Conservation (phyloP, 2,797 vertebrate genomes). For the Enteromius mattozi region DNA sequence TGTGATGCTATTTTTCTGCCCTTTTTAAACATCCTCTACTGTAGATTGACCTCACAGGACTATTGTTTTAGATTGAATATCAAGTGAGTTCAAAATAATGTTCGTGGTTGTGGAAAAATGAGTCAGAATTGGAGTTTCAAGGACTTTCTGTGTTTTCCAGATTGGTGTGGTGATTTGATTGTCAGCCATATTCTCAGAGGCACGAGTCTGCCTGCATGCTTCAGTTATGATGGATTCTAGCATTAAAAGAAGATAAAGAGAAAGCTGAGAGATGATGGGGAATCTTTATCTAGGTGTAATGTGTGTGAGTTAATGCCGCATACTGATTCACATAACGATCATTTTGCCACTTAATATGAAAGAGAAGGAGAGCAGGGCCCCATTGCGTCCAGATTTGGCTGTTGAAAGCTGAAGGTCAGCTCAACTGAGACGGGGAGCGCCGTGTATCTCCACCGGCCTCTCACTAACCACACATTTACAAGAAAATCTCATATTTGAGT, state of each 20-base stretch:
- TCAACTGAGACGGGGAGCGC: constrained; percentile 36
- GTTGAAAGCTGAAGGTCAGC: constrained; percentile 47
- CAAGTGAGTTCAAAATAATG: constrained; percentile 49
- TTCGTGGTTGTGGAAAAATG: constrained; percentile 37
- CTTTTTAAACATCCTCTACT: constrained; percentile 9
- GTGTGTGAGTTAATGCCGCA: constrained; percentile 50
- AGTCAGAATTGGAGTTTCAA: constrained; percentile 50
- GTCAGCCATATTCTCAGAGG: constrained; percentile 34
- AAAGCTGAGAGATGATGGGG: constrained; percentile 20
- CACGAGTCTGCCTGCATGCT: neutral
- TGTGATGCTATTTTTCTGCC: constrained; percentile 5
- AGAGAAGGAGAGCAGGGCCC: constrained; percentile 33
- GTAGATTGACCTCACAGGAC: neutral
- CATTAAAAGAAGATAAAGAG: constrained; percentile 47
- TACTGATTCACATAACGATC: constrained; percentile 39
- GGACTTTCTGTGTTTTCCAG: constrained; percentile 43
- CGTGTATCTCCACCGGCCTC: constrained; percentile 34
- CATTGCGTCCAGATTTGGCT: constrained; percentile 41
- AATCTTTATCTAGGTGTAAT: constrained; percentile 51
- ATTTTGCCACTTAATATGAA: constrained; percentile 39
- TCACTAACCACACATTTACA: constrained; percentile 50
- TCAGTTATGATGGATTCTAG: constrained; percentile 20
- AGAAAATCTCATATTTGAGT: constrained; percentile 12
- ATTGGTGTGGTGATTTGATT: constrained; percentile 20
- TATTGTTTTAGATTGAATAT: constrained; percentile 42